Evolutionary conservation across 2,113 vertebrate species (phyloP).

Genomic region (Phycodurus eques): DNA sequence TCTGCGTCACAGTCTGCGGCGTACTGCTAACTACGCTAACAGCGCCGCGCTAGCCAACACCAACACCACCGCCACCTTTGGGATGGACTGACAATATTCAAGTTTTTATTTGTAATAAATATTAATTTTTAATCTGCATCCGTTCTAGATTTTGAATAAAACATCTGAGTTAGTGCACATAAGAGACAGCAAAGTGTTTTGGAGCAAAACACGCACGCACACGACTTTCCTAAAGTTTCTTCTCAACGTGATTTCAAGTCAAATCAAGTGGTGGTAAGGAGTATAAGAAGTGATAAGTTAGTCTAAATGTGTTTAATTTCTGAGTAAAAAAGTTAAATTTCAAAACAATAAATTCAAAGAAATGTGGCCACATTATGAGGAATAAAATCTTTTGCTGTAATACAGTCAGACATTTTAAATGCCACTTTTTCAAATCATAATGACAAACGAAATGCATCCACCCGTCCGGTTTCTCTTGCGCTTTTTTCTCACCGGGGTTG

Average conservation of each 20-base stretch:
- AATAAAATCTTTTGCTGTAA: neutral
- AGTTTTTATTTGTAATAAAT: constrained; percentile 15
- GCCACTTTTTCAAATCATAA: neutral
- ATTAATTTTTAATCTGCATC: constrained; percentile 20
- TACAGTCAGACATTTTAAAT: neutral
- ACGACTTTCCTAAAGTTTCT: neutral
- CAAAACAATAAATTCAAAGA: neutral
- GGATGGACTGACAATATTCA: constrained; percentile 13
- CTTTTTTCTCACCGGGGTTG: too few species aligned
- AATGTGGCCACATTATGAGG: neutral
- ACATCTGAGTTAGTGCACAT: constrained; percentile 26
- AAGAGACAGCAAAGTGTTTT: constrained; percentile 7
- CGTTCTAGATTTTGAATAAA: constrained; percentile 8
- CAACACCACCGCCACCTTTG: neutral
- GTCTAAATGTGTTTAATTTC: neutral
- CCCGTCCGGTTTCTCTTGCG: too few species aligned
- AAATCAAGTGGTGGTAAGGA: neutral
- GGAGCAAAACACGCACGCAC: constrained; percentile 4
- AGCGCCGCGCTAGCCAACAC: constrained; percentile 12
- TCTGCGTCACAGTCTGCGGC: constrained; percentile 7
- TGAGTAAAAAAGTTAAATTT: neutral
- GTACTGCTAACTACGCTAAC: neutral
- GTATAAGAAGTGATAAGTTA: neutral
- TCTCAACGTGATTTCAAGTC: neutral
- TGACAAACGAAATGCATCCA: too few species aligned